These are phyloP conservation scores for Caenorhabditis macrosperma DNA, from an alignment of 2,888 invertebrate genomes.

Conservation along the genomic window DNA sequence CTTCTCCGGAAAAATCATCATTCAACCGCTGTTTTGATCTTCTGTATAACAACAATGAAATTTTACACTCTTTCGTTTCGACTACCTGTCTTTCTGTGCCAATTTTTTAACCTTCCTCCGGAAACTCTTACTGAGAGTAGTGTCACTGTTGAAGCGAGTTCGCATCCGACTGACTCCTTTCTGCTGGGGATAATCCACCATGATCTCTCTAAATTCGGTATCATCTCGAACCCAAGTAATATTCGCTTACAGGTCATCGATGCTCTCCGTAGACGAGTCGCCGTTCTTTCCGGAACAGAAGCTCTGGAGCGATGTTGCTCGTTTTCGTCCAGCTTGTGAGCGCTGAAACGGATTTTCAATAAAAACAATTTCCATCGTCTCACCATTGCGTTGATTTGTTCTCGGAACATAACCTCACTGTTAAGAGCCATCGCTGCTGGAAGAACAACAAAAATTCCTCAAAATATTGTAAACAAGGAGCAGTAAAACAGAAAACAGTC, in stretches of 20 bases:
- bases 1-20: slow-evolving; percentile 30
- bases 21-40: slow-evolving; percentile 23
- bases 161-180: slow-evolving; percentile 49
- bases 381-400: slow-evolving; percentile 48
- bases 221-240: too few relatives aligned
- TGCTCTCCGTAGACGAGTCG: slow-evolving; percentile 43
- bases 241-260: slow-evolving; percentile 40
- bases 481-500: background rate
- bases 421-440: slow-evolving; percentile 38
- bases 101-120: slow-evolving; percentile 63
- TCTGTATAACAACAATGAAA: too few relatives aligned
- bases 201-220: slow-evolving; percentile 36
- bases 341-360: slow-evolving; percentile 24
- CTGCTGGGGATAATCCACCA: slow-evolving; percentile 57
- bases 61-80: too few relatives aligned
- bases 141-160: slow-evolving; percentile 57
- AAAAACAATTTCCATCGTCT: background rate
- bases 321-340: slow-evolving; percentile 36
- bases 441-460: too few relatives aligned
- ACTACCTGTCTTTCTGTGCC: slow-evolving; percentile 52
- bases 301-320: slow-evolving; percentile 54
- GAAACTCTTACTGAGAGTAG: slow-evolving; percentile 54
- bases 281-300: slow-evolving; percentile 50
- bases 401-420: slow-evolving; percentile 51
- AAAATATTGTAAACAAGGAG: background rate